phyloP scores from a whole-genome alignment of 2,113 vertebrate genomes.

The Orthonyx spaldingii region DNA sequence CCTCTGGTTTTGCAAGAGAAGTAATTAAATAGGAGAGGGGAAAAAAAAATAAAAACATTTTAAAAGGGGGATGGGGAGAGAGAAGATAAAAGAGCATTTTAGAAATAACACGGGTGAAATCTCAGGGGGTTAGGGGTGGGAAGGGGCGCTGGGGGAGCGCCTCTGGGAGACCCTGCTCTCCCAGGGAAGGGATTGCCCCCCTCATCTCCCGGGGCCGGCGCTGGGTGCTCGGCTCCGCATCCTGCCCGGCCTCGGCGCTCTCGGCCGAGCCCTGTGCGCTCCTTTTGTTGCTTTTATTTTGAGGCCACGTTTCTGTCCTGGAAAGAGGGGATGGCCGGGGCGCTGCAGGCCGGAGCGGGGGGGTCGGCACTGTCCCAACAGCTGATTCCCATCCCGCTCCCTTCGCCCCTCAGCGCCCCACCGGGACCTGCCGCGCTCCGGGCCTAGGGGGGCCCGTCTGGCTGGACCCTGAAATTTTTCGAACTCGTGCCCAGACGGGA shows the following conservation, averaged over 20 bases:
- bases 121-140: accelerated
- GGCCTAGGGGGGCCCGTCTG: accelerated
- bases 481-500: accelerated
- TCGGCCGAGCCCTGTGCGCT: neutral
- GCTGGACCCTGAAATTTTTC: neutral
- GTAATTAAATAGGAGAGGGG: neutral
- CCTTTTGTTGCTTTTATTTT: neutral
- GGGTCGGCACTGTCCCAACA: neutral
- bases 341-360: neutral
- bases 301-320: neutral
- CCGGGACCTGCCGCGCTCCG: neutral
- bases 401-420: neutral
- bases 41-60: too few relatives aligned
- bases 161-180: neutral
- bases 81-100: neutral
- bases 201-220: neutral
- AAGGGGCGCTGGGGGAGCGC: neutral
- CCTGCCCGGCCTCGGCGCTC: neutral
- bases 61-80: accelerated
- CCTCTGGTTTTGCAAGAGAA: neutral
- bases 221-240: neutral
- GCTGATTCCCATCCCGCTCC: neutral
- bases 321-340: neutral
- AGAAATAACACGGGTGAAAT: neutral
- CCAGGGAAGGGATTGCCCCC: neutral